Evolutionary conservation across 2,113 vertebrate genomes (phyloP), one percentile per base, ranked within the genome.

Genomic region (Grus americana): DNA sequence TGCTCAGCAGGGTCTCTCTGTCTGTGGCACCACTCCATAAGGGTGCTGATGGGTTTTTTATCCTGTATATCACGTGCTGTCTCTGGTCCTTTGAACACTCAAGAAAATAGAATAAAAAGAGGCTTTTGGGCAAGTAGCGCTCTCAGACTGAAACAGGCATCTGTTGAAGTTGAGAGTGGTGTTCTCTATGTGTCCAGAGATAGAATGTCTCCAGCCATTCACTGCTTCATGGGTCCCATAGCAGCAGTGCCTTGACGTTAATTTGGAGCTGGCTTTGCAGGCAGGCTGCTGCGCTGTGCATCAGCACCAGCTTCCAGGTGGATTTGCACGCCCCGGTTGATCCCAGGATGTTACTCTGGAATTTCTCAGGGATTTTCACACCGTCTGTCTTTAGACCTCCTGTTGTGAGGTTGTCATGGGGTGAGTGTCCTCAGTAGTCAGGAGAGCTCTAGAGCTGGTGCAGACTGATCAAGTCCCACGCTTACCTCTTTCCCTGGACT

Each of bases 281-380:
- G 36, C 57, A 34, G 40, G 36, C 58, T 75, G 68, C 84, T 44
- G 65, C 1, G 0, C 46, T 34, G 47, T 5, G 6, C 74, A 71
- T 30, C 50, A 23, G 15, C 66, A 26, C 46, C 54, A 50, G 67
- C 92, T 95, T 92, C 76, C 75, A 74, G 55, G 32, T 84, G 73
- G 88, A 72, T 97, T 94, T 92, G 92, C 86, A 49, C 58, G 20
- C 2, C 17, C 66, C 2, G 23, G 27, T 67, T 83, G 75, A 66
- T 68, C 55, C 67, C 38, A 59, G 55, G 46, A 3, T 19, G 40
- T 44, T 75, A 30, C 86, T 83, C 63, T 44, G 75, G 92, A 86
- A 93, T 93, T 86, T 75, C 86, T 88, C 83, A 8, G 83, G 86
- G 80, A 89, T 96, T 95, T 91, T 86, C 93, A 74, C 83, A 5